Evolutionary conservation across 2,888 invertebrate genomes (phyloP).

Genomic region (Coremacera marginata): DNA sequence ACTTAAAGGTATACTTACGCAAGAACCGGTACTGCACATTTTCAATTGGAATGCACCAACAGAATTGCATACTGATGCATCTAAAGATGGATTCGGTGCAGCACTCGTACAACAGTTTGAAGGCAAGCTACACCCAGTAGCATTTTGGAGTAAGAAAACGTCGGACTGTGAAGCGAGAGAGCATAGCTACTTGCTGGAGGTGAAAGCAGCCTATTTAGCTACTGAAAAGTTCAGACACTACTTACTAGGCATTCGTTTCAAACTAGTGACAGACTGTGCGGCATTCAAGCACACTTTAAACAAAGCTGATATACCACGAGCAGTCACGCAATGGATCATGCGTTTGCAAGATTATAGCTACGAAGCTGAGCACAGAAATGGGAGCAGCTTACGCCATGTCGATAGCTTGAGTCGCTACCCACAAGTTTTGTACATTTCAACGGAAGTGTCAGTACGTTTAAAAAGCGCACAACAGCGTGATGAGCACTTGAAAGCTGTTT

Average conservation of each 20-base stretch:
- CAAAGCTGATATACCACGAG: not conserved
- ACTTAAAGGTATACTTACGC: not conserved
- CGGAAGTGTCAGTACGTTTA: not conserved
- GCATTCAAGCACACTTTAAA: slow-evolving; percentile 9
- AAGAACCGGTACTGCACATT: not conserved
- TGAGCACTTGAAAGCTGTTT: not conserved
- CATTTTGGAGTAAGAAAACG: slow-evolving; percentile 7
- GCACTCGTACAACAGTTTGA: not conserved
- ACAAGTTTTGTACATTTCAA: too few species aligned
- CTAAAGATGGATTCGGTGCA: slow-evolving; percentile 8
- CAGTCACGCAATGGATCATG: not conserved
- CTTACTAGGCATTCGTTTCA: not conserved
- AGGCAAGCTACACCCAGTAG: not conserved
- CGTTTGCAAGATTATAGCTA: not conserved
- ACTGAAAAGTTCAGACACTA: not conserved
- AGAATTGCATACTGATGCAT: not conserved
- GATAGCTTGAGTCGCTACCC: too few species aligned
- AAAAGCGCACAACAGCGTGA: not conserved
- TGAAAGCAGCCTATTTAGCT: not conserved
- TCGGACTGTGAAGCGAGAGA: too few species aligned
- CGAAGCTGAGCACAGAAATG: not conserved
- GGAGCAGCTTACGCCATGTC: too few species aligned
- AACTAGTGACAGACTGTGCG: not conserved
- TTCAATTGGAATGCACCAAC: not conserved
- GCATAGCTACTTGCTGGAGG: slow-evolving; percentile 4